These are phyloP conservation scores for Muscina levida DNA, from an alignment of 2,888 invertebrate genomes.

Conservation along the genomic window DNA sequence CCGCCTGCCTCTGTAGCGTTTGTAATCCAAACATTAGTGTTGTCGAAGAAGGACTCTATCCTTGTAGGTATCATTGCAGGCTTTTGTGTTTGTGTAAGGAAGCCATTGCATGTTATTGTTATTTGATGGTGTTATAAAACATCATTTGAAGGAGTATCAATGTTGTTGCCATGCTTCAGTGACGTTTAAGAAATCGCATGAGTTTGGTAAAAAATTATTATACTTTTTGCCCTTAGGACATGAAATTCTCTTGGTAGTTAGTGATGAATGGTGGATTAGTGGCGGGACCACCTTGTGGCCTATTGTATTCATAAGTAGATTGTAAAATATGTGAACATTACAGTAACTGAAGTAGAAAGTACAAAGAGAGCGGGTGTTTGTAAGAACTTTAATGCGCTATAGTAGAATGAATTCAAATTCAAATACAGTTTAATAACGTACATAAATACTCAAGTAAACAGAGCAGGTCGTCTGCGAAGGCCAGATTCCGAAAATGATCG, in stretches of 20 bases:
- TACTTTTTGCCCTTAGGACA: constrained; percentile 59
- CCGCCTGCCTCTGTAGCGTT: constrained; percentile 55
- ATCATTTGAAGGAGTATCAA: constrained; percentile 35
- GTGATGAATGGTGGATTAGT: constrained; percentile 28
- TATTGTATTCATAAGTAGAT: constrained; percentile 27
- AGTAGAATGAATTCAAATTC: no score
- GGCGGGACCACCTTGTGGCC: constrained; percentile 63
- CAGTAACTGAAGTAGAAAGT: constrained; percentile 24
- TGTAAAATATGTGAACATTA: constrained; percentile 36
- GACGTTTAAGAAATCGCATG: constrained; percentile 18
- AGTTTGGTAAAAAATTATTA: constrained; percentile 38
- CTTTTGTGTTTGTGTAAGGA: background rate
- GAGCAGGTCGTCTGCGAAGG: no score
- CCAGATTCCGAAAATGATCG: no score
- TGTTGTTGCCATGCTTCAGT: constrained; percentile 26
- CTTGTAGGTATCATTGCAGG: no score
- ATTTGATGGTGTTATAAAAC: constrained; percentile 36
- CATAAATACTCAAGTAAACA: no score
- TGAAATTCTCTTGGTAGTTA: constrained; percentile 41
- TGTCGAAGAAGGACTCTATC: no score
- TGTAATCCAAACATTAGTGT: no score
- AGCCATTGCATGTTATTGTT: constrained; percentile 12
- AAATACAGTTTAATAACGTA: no score
- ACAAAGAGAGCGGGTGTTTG: no score
- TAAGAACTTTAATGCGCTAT: no score